Evolutionary conservation across 2,797 vertebrate genomes (phyloP).

Genomic region (Pangasius mekongensis): DNA sequence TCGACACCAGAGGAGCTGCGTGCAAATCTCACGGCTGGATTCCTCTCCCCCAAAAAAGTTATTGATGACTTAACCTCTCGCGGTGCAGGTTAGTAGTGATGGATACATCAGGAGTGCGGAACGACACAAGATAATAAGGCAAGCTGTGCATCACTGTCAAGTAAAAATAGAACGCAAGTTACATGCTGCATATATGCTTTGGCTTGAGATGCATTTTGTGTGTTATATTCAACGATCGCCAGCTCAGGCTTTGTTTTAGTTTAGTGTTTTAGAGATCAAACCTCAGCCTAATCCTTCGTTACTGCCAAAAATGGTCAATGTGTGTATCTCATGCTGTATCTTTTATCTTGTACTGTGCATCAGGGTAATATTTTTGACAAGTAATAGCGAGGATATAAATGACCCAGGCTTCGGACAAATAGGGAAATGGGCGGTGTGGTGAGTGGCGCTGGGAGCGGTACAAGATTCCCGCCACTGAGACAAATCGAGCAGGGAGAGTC

Average conservation of each 20-base stretch:
- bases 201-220: constrained; percentile 46
- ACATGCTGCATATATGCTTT: constrained; percentile 43
- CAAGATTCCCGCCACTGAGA: constrained; percentile 80
- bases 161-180: constrained; percentile 77
- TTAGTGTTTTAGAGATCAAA: constrained; percentile 7
- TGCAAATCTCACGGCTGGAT: constrained; percentile 76
- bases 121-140: constrained; percentile 81
- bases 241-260: neutral
- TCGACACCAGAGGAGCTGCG: constrained; percentile 56
- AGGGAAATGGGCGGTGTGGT: constrained; percentile 74
- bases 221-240: neutral
- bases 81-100: constrained; percentile 80
- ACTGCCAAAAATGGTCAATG: constrained; percentile 63
- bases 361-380: constrained; percentile 86
- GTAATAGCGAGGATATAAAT: constrained; percentile 83
- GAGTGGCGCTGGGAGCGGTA: constrained; percentile 68
- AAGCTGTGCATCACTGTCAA: constrained; percentile 80
- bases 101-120: constrained; percentile 75
- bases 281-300: constrained; percentile 31
- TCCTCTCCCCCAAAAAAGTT: constrained; percentile 73
- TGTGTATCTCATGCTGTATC: constrained; percentile 75
- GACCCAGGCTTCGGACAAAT: constrained; percentile 83
- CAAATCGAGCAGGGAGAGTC: constrained; percentile 86
- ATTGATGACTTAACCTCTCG: constrained; percentile 83
- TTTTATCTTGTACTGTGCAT: constrained; percentile 78